These are phyloP conservation scores for Pygoscelis adeliae DNA, from an alignment of 2,113 vertebrate species.

Conservation along the genomic window DNA sequence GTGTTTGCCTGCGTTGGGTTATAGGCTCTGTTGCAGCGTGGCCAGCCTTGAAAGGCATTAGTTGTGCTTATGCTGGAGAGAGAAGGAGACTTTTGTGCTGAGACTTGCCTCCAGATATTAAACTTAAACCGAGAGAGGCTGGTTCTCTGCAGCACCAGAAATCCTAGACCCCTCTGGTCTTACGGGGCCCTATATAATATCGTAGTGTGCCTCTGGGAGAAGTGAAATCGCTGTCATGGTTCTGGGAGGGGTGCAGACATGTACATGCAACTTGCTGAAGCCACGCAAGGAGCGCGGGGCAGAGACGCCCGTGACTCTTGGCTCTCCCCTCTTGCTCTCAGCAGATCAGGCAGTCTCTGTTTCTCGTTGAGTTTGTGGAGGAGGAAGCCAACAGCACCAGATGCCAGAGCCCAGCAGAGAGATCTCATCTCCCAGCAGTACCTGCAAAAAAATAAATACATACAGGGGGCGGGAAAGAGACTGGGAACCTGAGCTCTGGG, in stretches of 20 bases:
- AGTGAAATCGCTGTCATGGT: fast-evolving
- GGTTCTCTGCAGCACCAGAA: neutral
- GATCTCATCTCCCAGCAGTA: neutral
- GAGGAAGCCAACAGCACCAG: neutral
- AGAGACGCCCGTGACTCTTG: neutral
- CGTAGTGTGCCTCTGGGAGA: neutral
- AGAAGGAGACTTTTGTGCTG: neutral
- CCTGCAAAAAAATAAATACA: neutral
- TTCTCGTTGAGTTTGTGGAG: neutral
- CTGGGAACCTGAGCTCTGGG: neutral
- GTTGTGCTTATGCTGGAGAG: neutral
- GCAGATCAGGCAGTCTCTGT: neutral
- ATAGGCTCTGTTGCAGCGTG: fast-evolving
- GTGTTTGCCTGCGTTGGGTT: neutral
- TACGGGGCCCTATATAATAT: fast-evolving
- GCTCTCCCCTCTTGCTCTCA: neutral
- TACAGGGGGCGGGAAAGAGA: neutral
- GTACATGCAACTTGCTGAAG: fast-evolving
- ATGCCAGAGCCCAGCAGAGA: neutral
- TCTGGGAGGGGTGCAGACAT: neutral
- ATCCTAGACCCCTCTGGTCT: neutral
- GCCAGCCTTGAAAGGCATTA: neutral
- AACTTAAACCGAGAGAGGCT: neutral
- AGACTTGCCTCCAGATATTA: neutral
- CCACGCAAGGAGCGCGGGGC: neutral